A percentile compares a stretch with the other conserved stretches of the same genome.
phyloP scores from a whole-genome alignment of 2,797 vertebrate species.

The Lithobates sylvaticus region DNA sequence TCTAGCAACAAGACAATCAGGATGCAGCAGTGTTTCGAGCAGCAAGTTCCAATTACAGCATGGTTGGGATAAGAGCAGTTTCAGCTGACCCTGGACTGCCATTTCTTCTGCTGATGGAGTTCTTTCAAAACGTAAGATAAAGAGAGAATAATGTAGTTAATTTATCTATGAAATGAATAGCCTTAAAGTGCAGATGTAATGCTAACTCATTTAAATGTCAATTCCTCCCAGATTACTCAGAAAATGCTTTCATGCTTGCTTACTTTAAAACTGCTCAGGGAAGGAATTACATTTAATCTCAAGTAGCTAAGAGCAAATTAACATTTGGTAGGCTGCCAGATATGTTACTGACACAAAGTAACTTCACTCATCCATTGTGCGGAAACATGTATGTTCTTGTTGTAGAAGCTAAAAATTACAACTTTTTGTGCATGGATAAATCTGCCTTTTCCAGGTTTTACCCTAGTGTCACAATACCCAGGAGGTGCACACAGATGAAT shows the following conservation, averaged over 20 bases:
- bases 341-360: conserved; percentile 82
- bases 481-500: conserved; percentile 25
- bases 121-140: conserved; percentile 83
- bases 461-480: conserved; percentile 48
- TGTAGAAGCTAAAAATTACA: conserved; percentile 71
- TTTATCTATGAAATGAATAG: conserved; percentile 85
- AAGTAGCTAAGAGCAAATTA: conserved; percentile 90
- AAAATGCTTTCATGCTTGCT: conserved; percentile 82
- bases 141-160: conserved; percentile 81
- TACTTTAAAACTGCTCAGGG: conserved; percentile 82
- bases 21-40: conserved; percentile 83
- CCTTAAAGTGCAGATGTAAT: conserved; percentile 78
- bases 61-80: conserved; percentile 90
- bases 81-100: conserved; percentile 83
- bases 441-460: conserved; percentile 69
- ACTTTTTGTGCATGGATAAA: conserved; percentile 70
- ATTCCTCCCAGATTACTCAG: conserved; percentile 78
- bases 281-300: conserved; percentile 90
- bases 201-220: conserved; percentile 80
- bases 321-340: conserved; percentile 87
- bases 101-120: conserved; percentile 78
- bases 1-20: conserved; percentile 86
- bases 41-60: conserved; percentile 86
- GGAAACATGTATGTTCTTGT: conserved; percentile 75
- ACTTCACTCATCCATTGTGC: conserved; percentile 74